A percentile compares a stretch with the other conserved stretches of the same genome.
Evolutionary conservation across 2,797 vertebrate species (phyloP).

Genomic region (Malacoctenus gilli): DNA sequence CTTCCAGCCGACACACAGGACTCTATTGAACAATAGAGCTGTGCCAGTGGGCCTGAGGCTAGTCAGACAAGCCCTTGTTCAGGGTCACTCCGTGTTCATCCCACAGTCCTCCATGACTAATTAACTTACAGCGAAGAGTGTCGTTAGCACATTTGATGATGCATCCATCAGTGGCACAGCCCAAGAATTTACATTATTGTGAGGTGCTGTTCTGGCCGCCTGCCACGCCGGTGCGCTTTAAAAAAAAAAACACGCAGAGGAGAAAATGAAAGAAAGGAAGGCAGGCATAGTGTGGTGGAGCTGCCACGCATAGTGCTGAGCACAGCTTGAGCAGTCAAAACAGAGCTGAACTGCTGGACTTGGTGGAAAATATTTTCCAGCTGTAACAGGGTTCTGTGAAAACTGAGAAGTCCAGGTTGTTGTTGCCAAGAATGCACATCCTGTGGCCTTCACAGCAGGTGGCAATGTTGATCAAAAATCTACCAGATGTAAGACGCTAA

Average conservation of each 20-base stretch:
- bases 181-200: conserved; percentile 63
- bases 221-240: conserved; percentile 45
- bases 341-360: conserved; percentile 54
- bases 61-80: conserved; percentile 81
- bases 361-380: conserved; percentile 58
- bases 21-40: conserved; percentile 82
- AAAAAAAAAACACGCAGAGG: conserved; percentile 19
- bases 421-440: conserved; percentile 15
- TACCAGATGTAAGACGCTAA: conserved; percentile 3
- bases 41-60: conserved; percentile 75
- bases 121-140: conserved; percentile 77
- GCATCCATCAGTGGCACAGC: conserved; percentile 65
- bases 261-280: conserved; percentile 22
- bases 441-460: conserved; percentile 60
- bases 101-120: conserved; percentile 80
- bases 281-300: conserved; percentile 41
- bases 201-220: conserved; percentile 63
- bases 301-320: conserved; percentile 39
- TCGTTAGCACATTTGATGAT: conserved; percentile 75
- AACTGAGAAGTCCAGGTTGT: conserved; percentile 37
- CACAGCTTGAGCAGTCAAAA: conserved; percentile 61
- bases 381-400: conserved; percentile 45
- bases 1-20: conserved; percentile 74
- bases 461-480: conserved; percentile 56
- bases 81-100: conserved; percentile 79